A percentile compares a stretch with the other conserved stretches of the same genome.
phyloP scores from a whole-genome alignment of 2,113 vertebrate genomes.

The Elanus axillaris region DNA sequence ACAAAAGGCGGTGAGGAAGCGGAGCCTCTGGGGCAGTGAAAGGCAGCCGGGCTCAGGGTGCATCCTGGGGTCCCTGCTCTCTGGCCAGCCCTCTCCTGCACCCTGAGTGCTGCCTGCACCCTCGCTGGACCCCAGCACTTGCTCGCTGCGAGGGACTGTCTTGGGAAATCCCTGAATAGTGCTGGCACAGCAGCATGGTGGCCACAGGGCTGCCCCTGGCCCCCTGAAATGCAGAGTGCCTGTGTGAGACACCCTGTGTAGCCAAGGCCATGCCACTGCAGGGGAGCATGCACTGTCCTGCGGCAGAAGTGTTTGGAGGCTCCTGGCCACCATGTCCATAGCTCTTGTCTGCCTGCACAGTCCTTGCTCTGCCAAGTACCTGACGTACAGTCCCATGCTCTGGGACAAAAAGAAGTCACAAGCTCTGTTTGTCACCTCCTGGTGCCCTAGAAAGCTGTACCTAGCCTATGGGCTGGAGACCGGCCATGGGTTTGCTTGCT shows the following conservation, averaged over 20 bases:
- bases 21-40: constrained; percentile 47
- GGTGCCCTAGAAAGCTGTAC: constrained; percentile 8
- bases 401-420: constrained; percentile 46
- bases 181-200: not conserved
- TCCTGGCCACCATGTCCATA: constrained; percentile 9
- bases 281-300: not conserved
- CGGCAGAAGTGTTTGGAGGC: not conserved
- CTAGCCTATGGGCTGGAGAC: not conserved
- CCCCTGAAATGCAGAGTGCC: rapidly evolving
- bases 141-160: rapidly evolving
- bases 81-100: not conserved
- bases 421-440: constrained; percentile 13
- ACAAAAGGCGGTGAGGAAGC: constrained; percentile 72
- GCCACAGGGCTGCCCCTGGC: not conserved
- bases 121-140: not conserved
- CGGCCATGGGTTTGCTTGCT: not conserved
- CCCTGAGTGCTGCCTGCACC: not conserved
- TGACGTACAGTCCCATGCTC: constrained; percentile 7
- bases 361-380: constrained; percentile 36
- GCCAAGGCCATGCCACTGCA: not conserved
- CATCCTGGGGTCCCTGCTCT: not conserved
- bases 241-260: not conserved
- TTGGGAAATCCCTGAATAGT: not conserved
- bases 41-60: constrained; percentile 25
- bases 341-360: constrained; percentile 13